phyloP scores from a whole-genome alignment of 1,140 invertebrate genomes.

The Drosophila yakuba region DNA sequence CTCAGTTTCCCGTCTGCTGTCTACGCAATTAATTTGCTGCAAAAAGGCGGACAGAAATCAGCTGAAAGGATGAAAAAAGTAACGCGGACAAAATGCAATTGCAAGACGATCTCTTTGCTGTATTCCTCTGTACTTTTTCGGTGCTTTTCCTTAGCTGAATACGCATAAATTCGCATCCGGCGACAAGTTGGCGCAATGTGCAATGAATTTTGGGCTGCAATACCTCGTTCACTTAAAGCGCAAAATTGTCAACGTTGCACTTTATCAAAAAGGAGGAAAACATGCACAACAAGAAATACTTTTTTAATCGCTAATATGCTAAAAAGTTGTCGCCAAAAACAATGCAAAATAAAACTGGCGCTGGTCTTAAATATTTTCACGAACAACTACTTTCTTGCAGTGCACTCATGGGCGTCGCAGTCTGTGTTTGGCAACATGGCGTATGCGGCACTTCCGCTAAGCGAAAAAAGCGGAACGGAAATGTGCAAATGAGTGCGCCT shows the following conservation, averaged over 20 bases:
- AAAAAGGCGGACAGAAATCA: slow-evolving; percentile 71
- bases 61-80: slow-evolving; percentile 54
- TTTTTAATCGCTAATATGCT: neutral
- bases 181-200: slow-evolving; percentile 69
- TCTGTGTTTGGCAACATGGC: slow-evolving; percentile 51
- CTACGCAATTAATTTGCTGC: slow-evolving; percentile 73
- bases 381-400: neutral
- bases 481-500: slow-evolving; percentile 75
- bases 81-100: slow-evolving; percentile 71
- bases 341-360: neutral
- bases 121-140: slow-evolving; percentile 17
- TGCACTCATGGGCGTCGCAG: slow-evolving; percentile 10
- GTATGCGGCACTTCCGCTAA: slow-evolving; percentile 53
- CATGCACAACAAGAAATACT: neutral
- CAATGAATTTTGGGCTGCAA: slow-evolving; percentile 27
- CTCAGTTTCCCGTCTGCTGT: slow-evolving; percentile 52
- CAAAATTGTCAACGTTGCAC: slow-evolving; percentile 69
- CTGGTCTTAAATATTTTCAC: neutral
- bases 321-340: neutral
- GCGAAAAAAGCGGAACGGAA: slow-evolving; percentile 61
- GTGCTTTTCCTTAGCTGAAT: slow-evolving; percentile 59
- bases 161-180: slow-evolving; percentile 80
- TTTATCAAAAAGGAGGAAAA: slow-evolving; percentile 24
- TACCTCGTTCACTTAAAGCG: slow-evolving; percentile 61
- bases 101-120: slow-evolving; percentile 41